Evolutionary conservation across 2,888 invertebrate genomes (phyloP), one percentile per base, ranked within the genome.

Genomic region (Hirtodrosophila histrioides): DNA sequence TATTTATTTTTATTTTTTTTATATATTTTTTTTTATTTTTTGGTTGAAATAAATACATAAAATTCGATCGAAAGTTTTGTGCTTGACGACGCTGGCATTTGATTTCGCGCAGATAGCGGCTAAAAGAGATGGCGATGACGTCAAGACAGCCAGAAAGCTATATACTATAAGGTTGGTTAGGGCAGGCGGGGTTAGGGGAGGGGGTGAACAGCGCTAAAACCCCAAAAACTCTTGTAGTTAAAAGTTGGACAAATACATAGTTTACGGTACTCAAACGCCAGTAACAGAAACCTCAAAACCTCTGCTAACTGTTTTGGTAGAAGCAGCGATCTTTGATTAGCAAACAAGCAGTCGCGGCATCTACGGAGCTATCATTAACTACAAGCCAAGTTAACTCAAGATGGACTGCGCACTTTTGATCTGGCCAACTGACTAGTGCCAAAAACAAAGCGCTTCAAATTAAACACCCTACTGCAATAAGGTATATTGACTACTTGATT

Each of bases 11-110:
- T 73, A 3, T 55, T 57, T 36, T 63, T 44, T 51, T 60, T 35
- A 31, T 62, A 63, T 62, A 65, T 39, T 80, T 45, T 49, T 54
- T 61, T 55, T 56, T 78, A 63, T 46, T 61, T 65, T 62, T 75
- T 79, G 72, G 35, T 62, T 77, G 86, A 83, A 83, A 83, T 83
- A 83, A 88, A 83, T 87, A 83, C 88, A 83, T 88, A 83, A 87
- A 83, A 88, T 88, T 86, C 82, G 82, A 83, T 83, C 82, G 82
- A 83, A 83, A 83, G 88, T 83, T 88, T 88, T 62, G 75, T 67
- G 87, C 85, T 88, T 82, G 87, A 78, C 83, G 49, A 57, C 78
- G 74, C 50, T 55, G 88, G 82, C 85, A 83, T 82, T 88, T 86
- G 82, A 83, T 83, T 83, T 88, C 87, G 87, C 87, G 78, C 82